phyloP scores from a whole-genome alignment of 2,797 vertebrate species.

The Enteromius trimaculatus region DNA sequence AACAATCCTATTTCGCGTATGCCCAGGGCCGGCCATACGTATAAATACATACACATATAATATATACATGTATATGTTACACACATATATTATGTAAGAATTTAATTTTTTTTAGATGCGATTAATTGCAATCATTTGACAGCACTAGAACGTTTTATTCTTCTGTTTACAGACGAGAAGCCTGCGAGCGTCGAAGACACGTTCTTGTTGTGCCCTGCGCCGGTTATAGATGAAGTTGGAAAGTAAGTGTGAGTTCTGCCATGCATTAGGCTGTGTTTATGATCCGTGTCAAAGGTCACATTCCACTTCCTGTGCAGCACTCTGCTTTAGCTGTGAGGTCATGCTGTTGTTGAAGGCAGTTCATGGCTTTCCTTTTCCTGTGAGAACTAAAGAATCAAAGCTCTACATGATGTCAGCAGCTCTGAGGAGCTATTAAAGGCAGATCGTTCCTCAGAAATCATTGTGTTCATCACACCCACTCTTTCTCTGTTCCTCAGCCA shows the following conservation, averaged over 20 bases:
- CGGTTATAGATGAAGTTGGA: conserved; percentile 83
- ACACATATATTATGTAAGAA: no score
- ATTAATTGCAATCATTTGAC: no score
- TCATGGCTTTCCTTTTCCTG: not conserved
- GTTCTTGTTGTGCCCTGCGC: conserved; percentile 85
- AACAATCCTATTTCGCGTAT: no score
- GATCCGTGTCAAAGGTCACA: conserved; percentile 60
- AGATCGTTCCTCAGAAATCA: conserved; percentile 17
- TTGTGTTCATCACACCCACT: conserved; percentile 8
- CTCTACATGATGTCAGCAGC: conserved; percentile 22
- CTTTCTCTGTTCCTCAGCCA: conserved; percentile 15
- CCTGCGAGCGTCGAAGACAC: conserved; percentile 79
- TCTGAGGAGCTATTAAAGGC: conserved; percentile 1
- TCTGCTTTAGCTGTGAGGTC: conserved; percentile 31
- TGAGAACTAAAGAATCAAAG: not conserved
- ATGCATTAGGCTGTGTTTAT: conserved; percentile 67
- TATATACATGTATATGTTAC: no score
- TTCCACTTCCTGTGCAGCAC: conserved; percentile 61
- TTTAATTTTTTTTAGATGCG: no score
- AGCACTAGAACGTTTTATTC: not conserved
- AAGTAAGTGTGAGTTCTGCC: conserved; percentile 82
- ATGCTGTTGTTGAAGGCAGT: not conserved
- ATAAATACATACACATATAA: no score
- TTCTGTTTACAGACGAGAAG: conserved; percentile 77
- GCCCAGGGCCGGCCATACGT: no score